Evolutionary conservation across 2,797 vertebrate genomes (phyloP), one percentile per base, ranked within the genome.

Genomic region (Aulostomus chinensis): DNA sequence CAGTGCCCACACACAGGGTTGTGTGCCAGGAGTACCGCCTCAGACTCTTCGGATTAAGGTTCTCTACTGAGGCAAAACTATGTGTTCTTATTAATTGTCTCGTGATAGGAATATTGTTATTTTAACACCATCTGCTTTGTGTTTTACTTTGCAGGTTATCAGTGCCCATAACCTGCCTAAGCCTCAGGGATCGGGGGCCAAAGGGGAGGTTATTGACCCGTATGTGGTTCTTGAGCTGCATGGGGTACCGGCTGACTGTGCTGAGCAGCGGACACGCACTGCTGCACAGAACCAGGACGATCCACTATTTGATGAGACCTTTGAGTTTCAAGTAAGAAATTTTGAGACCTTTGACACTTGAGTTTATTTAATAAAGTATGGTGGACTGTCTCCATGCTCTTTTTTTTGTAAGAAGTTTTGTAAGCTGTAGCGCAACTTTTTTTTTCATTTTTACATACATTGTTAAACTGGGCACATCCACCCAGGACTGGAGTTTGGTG

Each of bases 161-260:
- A 98, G 97, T 32, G 97, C 95, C 40, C 96, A 98, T 73, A 97
- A 94, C 73, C 94, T 98, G 56, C 97, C 97, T 54, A 99, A 99
- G 84, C 97, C 97, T 37, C 95, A 95, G 79, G 97, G 96, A 8
- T 96, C 96, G 0, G 96, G 96, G 56, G 94, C 97, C 31, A 99
- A 98, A 63, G 97, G 97, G 2, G 96, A 99, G 58, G 95, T 99
- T 61, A 96, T 98, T 11, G 97, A 99, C 70, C 97, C 97, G 0
- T 99, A 99, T 0, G 95, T 99, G 43, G 97, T 96, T 39, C 88
- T 99, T 76, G 97, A 98, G 86, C 91, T 99, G 68, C 97, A 98
- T 0, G 97, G 97, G 0, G 94, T 99, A 21, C 96, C 96, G 0
- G 94, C 95, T 0, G 97, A 99, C 86, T 98, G 96, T 39, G 90